These are phyloP conservation scores for Jaculus jaculus DNA, from an alignment of 2,113 vertebrate genomes.

Conservation along the genomic window DNA sequence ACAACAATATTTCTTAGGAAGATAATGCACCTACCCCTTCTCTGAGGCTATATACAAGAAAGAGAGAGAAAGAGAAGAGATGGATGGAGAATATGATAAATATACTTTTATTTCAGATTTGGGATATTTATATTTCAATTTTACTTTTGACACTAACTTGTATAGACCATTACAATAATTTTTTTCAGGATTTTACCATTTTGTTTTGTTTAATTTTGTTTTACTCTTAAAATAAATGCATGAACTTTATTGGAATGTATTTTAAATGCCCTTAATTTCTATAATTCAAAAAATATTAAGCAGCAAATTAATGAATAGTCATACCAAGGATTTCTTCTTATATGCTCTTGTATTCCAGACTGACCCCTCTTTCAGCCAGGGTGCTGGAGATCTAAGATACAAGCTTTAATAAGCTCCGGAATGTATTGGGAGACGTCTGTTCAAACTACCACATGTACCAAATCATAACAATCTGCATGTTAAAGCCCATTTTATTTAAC, in stretches of 20 bases:
- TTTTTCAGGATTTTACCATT: not conserved
- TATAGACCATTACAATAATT: not conserved
- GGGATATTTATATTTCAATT: not conserved
- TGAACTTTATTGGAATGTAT: not conserved
- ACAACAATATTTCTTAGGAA: not conserved
- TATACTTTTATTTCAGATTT: not conserved
- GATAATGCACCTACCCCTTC: not conserved
- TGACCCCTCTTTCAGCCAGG: no score
- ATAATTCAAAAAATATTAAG: not conserved
- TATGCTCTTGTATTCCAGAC: not conserved
- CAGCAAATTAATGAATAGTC: not conserved
- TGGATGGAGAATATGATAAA: not conserved
- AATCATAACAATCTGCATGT: not conserved
- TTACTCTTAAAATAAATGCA: not conserved
- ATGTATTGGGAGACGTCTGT: no score
- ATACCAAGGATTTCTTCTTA: not conserved
- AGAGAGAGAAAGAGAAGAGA: no score
- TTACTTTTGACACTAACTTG: not conserved
- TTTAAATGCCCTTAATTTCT: not conserved
- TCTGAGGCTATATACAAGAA: not conserved
- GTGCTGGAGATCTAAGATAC: no score
- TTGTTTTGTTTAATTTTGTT: not conserved
- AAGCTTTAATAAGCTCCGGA: no score
- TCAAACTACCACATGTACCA: not conserved
- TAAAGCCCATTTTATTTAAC: not conserved